Evolutionary conservation across 2,113 vertebrate species (phyloP).

Genomic region (Lanius ludovicianus): DNA sequence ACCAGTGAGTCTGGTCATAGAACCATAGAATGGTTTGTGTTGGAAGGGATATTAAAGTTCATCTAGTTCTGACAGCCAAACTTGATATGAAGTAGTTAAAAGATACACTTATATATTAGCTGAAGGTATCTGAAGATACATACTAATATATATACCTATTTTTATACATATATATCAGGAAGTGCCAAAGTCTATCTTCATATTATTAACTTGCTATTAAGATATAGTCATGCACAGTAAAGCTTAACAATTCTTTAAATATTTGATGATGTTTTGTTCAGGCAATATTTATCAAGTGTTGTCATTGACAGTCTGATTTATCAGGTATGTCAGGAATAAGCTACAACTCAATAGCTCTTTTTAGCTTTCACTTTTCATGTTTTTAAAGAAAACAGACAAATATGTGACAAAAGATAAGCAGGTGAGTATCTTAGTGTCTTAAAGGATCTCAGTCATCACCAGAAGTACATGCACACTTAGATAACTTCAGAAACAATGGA

Average conservation of each 20-base stretch:
- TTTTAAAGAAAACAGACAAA: neutral
- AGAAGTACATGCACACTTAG: fast-evolving
- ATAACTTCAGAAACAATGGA: neutral
- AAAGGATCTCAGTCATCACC: neutral
- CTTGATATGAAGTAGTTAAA: neutral
- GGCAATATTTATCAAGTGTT: neutral
- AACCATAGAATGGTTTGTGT: neutral
- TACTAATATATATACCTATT: neutral
- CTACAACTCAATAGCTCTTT: neutral
- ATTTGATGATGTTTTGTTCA: neutral
- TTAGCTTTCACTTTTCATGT: neutral
- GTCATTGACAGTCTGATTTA: neutral
- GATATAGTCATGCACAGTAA: fast-evolving
- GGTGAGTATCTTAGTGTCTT: neutral
- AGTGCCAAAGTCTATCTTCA: neutral
- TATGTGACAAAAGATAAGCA: fast-evolving
- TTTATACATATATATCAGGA: neutral
- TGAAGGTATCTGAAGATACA: neutral
- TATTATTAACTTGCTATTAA: neutral
- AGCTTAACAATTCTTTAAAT: neutral
- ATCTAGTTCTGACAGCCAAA: neutral
- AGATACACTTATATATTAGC: neutral
- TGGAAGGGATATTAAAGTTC: neutral
- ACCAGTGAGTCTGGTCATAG: neutral
- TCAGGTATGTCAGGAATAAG: neutral